Percentiles rank a stretch among this genome's conserved stretches.
phyloP scores from a whole-genome alignment of 2,113 vertebrate genomes.

The Gopherus flavomarginatus region DNA sequence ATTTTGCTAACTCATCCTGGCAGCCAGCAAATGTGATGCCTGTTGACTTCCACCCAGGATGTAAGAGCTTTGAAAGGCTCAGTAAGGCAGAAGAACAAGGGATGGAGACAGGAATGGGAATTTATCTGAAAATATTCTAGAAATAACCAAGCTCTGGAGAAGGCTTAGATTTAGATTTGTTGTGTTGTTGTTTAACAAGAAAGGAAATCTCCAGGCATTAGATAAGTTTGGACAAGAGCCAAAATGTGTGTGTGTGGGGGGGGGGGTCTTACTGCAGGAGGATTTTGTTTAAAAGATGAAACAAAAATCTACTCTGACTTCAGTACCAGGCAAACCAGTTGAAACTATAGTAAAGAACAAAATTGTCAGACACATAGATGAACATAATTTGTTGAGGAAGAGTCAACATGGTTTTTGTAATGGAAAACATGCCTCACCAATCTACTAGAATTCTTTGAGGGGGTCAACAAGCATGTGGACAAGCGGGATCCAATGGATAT shows the following conservation, averaged over 20 bases:
- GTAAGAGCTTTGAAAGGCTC: not conserved
- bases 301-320: not conserved
- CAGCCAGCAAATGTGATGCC: not conserved
- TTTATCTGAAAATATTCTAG: not conserved
- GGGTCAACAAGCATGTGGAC: too few species aligned
- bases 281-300: not conserved
- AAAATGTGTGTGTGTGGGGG: not conserved
- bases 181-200: not conserved
- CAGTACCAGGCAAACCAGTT: too few species aligned
- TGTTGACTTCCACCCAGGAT: not conserved
- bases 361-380: too few species aligned
- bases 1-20: not conserved
- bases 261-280: not conserved
- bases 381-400: too few species aligned
- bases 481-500: too few species aligned
- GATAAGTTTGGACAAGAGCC: fast-evolving
- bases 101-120: not conserved
- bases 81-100: not conserved
- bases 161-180: not conserved
- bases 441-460: too few species aligned
- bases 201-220: not conserved
- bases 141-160: not conserved
- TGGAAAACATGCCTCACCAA: too few species aligned
- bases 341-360: too few species aligned
- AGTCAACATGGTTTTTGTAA: too few species aligned